phyloP scores from a whole-genome alignment of 2,888 invertebrate species.

The Tubiluchus corallicola region DNA sequence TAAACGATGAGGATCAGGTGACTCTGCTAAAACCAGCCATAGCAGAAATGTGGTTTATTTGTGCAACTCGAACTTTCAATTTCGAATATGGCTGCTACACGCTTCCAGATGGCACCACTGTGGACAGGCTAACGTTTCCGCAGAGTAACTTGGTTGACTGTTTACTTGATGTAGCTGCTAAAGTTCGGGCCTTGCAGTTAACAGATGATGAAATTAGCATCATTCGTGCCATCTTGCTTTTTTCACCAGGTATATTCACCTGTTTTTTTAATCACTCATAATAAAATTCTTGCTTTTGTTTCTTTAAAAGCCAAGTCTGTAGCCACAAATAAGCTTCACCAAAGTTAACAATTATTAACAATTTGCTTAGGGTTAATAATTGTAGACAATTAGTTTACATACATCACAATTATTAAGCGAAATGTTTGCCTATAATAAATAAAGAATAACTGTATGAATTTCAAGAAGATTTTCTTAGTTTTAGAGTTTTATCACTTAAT shows the following conservation, averaged over 20 bases:
- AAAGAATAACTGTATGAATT: no score
- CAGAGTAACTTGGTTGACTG: not conserved
- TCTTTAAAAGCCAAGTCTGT: no score
- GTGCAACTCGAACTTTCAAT: not conserved
- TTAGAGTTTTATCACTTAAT: no score
- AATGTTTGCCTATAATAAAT: no score
- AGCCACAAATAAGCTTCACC: no score
- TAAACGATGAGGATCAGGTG: not conserved
- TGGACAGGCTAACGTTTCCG: not conserved
- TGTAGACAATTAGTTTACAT: no score
- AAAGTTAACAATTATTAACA: no score
- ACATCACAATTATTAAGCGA: no score
- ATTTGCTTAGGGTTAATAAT: no score
- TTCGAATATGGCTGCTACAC: not conserved
- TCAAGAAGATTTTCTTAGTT: no score
- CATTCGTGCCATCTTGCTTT: not conserved
- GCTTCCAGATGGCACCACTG: not conserved
- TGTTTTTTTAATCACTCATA: no score
- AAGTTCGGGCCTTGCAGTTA: not conserved
- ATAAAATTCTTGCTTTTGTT: no score
- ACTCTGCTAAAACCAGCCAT: slow-evolving; percentile 1
- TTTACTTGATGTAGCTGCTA: not conserved
- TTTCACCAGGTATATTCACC: slow-evolving; percentile 1
- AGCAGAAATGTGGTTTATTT: not conserved
- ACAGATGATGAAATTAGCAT: not conserved